Evolutionary conservation across 1,140 invertebrate species (phyloP), one percentile per base, ranked within the genome.

Genomic region (Atta texana): DNA sequence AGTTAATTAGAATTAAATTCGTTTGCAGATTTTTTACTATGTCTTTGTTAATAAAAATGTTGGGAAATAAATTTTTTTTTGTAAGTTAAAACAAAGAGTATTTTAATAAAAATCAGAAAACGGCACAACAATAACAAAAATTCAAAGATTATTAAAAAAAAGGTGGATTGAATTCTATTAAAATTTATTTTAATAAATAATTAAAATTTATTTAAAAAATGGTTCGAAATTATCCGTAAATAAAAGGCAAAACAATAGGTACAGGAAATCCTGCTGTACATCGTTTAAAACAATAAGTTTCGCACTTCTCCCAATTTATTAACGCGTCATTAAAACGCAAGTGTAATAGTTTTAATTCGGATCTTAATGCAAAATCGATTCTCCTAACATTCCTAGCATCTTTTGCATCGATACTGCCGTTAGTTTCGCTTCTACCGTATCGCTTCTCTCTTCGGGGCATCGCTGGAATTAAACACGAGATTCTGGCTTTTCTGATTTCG

Each of bases 381-480:
- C 39, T 69, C 44, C 57, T n/a, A 55, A 18, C 55, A 21, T 75
- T 61, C 21, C n/a, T 51, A 31, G 39, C 39, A 16, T 49, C 24
- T 8, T 49, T 84, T 28, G n/a, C 24, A 53, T 31, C 12, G 68
- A 49, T 74, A 44, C 2, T 39, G 68, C 21, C 66, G 39, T 74
- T 74, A 74, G 24, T 82, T 59, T 82, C 39, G 21, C n/a, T n/a
- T n/a, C n/a, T n/a, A 69, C 18, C 68, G 7, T 39, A 44, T 57
- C 51, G 66, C 31, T 31, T 18, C 24, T 16, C 31, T 28, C 80
- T 61, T 59, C 71, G 34, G 24, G 21, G 8, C 44, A 51, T 74
- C 39, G 39, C 8, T 18, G 39, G 24, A 34, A 84, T 69, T 74
- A 84, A 84, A 61, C n/a, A n/a, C n/a, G 39, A 14, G 24, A 61